Base-by-base conservation (phyloP, 2,888 invertebrate genomes). In the Herminia tarsipennalis region DNA sequence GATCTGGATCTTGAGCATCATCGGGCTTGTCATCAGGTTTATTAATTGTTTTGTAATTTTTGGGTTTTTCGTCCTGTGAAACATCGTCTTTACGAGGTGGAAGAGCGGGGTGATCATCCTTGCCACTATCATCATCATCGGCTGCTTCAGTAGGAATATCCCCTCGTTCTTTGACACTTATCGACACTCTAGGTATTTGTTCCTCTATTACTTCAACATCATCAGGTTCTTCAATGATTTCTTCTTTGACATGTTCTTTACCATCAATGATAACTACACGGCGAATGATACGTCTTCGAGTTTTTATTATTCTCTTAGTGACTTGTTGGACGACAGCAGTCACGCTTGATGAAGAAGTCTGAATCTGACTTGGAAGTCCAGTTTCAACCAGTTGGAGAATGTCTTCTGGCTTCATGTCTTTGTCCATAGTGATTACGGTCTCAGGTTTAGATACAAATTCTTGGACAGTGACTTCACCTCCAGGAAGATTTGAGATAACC, bases 161-260 rank as follows among this genome's bases (percentile, higher is more conserved):
- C 39, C 93, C 91, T 63, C 93, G 91, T 25, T 92, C 93, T 70
- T 92, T 92, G 0, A 93, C 93, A 67, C 93, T 95, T 25, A 95
- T 95, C 46, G 94, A 94, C 9, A 95, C 94, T 61, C 94, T 91
- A 0, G 95, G 95, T 62, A 95, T 93, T 63, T 94, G 93, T 80
- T 96, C 94, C 74, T 95, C 95, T 20, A 93, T 93, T 5, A 95
- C 91, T 83, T 95, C 95, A 2, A 95, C 88, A 76, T 94, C 94
- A 70, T 95, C 97, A 0, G 97, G 97, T 78, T 97, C 97, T 72
- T 97, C 97, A 28, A 97, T 92, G 0, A 97, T 85, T 86, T 97
- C 97, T 81, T 97, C 97, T 4, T 95, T 95, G 0, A 96, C 93
- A 50, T 95, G 95, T 84, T 97, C 97, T 82, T 96, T 95, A 0